phyloP scores from a whole-genome alignment of 2,113 vertebrate species.

The Nibea albiflora region DNA sequence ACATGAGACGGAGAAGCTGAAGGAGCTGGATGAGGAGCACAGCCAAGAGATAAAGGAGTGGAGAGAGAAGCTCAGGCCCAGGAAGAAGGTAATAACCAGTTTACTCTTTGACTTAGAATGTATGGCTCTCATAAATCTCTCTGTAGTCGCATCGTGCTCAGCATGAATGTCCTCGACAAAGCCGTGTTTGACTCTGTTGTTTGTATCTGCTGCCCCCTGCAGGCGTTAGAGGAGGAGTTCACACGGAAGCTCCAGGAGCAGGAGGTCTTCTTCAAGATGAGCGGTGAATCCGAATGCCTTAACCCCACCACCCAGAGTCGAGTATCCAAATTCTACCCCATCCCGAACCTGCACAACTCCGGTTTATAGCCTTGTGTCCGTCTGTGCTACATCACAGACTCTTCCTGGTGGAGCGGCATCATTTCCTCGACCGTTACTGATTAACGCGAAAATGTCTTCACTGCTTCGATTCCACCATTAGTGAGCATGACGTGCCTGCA shows the following conservation, averaged over 20 bases:
- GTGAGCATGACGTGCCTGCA: conserved; percentile 70
- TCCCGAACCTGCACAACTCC: conserved; percentile 95
- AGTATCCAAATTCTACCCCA: conserved; percentile 97
- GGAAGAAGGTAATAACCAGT: conserved; percentile 92
- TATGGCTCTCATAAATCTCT: background rate
- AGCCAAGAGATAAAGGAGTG: conserved; percentile 96
- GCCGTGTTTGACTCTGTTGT: background rate
- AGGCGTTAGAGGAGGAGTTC: conserved; percentile 99
- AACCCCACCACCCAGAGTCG: conserved; percentile 96
- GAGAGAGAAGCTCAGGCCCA: conserved; percentile 95
- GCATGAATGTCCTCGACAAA: background rate
- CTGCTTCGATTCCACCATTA: conserved; percentile 37
- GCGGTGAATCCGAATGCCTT: conserved; percentile 98
- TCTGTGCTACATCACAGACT: conserved; percentile 25
- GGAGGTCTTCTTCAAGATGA: conserved; percentile 99
- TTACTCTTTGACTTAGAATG: background rate
- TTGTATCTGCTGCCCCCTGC: conserved; percentile 74
- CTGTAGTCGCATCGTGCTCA: background rate
- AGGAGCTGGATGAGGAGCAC: conserved; percentile 97
- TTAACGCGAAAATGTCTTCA: conserved; percentile 28
- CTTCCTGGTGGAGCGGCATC: background rate
- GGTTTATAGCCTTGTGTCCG: conserved; percentile 78
- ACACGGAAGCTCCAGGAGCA: conserved; percentile 97
- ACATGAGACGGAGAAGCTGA: conserved; percentile 98
- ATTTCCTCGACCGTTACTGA: conserved; percentile 16